These are phyloP conservation scores for Lamellibrachia columna DNA, from an alignment of 2,888 invertebrate species.

Conservation along the genomic window DNA sequence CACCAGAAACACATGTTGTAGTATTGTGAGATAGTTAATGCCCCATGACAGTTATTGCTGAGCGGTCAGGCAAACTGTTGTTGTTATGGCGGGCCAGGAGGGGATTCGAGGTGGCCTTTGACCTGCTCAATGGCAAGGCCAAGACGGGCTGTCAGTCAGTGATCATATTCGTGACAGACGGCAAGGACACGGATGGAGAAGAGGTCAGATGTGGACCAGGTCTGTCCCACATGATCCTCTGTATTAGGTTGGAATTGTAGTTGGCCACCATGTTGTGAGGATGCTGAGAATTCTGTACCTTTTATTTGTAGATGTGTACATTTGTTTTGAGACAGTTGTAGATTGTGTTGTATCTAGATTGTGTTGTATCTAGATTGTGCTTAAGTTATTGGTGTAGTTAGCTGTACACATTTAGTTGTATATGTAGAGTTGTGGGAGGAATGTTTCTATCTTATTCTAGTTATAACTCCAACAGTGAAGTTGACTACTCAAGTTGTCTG, in stretches of 20 bases:
- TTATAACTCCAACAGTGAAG: neutral
- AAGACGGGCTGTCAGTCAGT: constrained; percentile 65
- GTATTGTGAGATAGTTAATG: neutral
- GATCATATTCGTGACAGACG: constrained; percentile 65
- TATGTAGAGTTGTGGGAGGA: neutral
- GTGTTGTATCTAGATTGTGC: neutral
- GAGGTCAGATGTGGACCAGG: constrained; percentile 65
- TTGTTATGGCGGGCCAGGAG: constrained; percentile 48
- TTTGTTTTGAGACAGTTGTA: neutral
- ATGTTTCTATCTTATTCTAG: neutral
- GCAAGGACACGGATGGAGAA: constrained; percentile 66
- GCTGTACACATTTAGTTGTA: neutral
- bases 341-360: no score
- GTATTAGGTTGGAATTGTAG: neutral
- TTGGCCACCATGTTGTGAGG: neutral
- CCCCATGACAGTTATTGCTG: neutral
- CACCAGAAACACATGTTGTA: neutral
- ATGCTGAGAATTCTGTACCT: neutral
- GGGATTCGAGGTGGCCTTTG: constrained; percentile 63
- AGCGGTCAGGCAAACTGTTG: neutral
- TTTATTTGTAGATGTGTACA: neutral
- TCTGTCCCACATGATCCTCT: constrained; percentile 33
- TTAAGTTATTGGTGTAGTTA: neutral
- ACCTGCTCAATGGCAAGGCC: constrained; percentile 58
- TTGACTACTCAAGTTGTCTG: no score